Evolutionary conservation across 2,888 invertebrate genomes (phyloP).

Genomic region (Microchrysa polita): DNA sequence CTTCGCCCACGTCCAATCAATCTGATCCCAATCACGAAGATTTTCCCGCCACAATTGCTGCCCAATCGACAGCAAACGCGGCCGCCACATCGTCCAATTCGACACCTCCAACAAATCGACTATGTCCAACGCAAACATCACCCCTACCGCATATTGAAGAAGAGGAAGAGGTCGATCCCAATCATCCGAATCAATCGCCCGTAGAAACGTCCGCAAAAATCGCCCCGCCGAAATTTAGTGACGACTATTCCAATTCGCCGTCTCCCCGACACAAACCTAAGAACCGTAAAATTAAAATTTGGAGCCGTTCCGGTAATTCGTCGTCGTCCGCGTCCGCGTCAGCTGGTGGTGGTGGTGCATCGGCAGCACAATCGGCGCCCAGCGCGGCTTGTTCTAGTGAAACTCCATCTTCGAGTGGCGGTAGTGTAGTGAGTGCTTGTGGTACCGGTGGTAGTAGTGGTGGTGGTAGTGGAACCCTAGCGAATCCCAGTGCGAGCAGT

Average conservation of each 20-base stretch:
- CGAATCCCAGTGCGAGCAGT: constrained; percentile 52
- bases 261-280: constrained; percentile 64
- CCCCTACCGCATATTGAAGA: constrained; percentile 85
- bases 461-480: constrained; percentile 55
- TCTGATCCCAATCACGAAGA: constrained; percentile 52
- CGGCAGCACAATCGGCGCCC: no score
- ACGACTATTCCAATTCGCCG: constrained; percentile 58
- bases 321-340: background rate
- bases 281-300: constrained; percentile 62
- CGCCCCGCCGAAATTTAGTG: constrained; percentile 52
- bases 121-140: constrained; percentile 71
- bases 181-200: constrained; percentile 63
- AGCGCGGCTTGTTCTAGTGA: constrained; percentile 56
- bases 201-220: constrained; percentile 40
- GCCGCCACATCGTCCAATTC: constrained; percentile 30
- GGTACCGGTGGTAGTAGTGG: constrained; percentile 54
- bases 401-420: constrained; percentile 55
- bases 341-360: background rate
- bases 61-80: background rate
- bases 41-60: constrained; percentile 31
- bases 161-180: constrained; percentile 73
- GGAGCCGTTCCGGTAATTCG: constrained; percentile 56
- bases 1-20: constrained; percentile 57
- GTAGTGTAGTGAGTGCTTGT: constrained; percentile 57
- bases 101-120: constrained; percentile 57